Evolutionary conservation across 2,888 invertebrate species (phyloP).

Genomic region (Macropis europaea): DNA sequence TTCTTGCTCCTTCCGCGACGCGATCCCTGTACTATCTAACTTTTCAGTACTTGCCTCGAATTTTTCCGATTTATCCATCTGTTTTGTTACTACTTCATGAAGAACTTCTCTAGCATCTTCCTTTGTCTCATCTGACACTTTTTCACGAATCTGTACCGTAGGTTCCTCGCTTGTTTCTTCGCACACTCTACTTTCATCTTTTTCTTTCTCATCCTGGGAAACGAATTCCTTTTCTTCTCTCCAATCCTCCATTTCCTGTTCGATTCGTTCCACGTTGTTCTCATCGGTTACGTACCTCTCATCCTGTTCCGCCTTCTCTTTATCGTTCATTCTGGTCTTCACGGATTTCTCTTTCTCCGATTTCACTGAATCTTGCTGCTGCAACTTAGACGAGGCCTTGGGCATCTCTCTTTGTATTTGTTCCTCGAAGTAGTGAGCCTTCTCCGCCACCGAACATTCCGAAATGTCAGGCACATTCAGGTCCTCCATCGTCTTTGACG

Average conservation of each 20-base stretch:
- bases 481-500: slow-evolving; percentile 73
- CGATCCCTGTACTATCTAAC: background rate
- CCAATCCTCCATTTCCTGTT: background rate
- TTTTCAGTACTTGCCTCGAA: slow-evolving; percentile 5
- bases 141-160: slow-evolving; percentile 26
- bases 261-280: background rate
- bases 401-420: slow-evolving; percentile 83
- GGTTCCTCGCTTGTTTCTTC: slow-evolving; percentile 12
- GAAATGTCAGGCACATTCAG: slow-evolving; percentile 80
- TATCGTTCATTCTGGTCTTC: slow-evolving; percentile 20
- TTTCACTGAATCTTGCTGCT: slow-evolving; percentile 53
- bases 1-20: background rate
- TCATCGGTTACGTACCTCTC: slow-evolving; percentile 31
- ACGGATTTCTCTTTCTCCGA: slow-evolving; percentile 52
- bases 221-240: slow-evolving; percentile 15
- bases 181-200: slow-evolving; percentile 14
- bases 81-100: background rate
- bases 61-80: slow-evolving; percentile 16
- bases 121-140: slow-evolving; percentile 34
- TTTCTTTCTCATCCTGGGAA: slow-evolving; percentile 34
- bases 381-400: slow-evolving; percentile 54
- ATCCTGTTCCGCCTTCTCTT: slow-evolving; percentile 24
- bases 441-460: slow-evolving; percentile 81
- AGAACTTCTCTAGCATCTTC: background rate
- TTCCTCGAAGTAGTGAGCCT: slow-evolving; percentile 83